Percentiles rank a stretch among this genome's conserved stretches.
Evolutionary conservation across 1,140 invertebrate species (phyloP).

Genomic region (Gryllus bimaculatus): DNA sequence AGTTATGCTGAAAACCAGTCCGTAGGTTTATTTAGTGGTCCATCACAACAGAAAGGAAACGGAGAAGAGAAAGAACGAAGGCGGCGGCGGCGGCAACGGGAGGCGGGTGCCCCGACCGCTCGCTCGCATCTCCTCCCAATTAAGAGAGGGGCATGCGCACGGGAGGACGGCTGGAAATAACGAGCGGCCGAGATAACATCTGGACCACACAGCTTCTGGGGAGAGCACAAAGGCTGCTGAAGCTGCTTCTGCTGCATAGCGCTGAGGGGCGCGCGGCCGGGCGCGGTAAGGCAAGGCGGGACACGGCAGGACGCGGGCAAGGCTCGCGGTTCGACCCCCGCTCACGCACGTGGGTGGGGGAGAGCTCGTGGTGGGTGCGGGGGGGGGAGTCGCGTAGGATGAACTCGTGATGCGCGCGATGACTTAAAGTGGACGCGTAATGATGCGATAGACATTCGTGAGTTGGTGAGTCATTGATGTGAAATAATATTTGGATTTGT

Average conservation of each 20-base stretch:
- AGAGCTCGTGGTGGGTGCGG: not conserved
- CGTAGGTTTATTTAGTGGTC: not conserved
- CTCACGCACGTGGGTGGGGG: not conserved
- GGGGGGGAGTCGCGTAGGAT: not conserved
- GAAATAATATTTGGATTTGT: too few relatives aligned
- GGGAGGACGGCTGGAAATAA: conserved; percentile 2
- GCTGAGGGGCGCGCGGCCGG: not conserved
- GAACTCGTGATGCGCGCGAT: not conserved
- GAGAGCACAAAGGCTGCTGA: not conserved
- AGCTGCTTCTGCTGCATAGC: not conserved
- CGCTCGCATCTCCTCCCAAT: not conserved
- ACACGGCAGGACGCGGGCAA: too few relatives aligned
- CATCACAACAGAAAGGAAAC: not conserved
- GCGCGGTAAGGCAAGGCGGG: not conserved
- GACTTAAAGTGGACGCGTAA: not conserved
- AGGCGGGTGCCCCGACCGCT: not conserved
- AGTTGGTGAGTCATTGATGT: too few relatives aligned
- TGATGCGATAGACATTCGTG: too few relatives aligned
- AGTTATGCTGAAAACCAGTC: not conserved
- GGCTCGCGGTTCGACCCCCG: not conserved
- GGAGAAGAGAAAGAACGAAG: not conserved
- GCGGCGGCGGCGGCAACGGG: too few relatives aligned
- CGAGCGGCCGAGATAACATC: not conserved
- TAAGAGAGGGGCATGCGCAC: not conserved
- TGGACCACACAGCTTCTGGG: conserved; percentile 2